These are phyloP conservation scores for Lissocephala sabroskyi DNA, from an alignment of 2,888 invertebrate genomes.

Conservation along the genomic window DNA sequence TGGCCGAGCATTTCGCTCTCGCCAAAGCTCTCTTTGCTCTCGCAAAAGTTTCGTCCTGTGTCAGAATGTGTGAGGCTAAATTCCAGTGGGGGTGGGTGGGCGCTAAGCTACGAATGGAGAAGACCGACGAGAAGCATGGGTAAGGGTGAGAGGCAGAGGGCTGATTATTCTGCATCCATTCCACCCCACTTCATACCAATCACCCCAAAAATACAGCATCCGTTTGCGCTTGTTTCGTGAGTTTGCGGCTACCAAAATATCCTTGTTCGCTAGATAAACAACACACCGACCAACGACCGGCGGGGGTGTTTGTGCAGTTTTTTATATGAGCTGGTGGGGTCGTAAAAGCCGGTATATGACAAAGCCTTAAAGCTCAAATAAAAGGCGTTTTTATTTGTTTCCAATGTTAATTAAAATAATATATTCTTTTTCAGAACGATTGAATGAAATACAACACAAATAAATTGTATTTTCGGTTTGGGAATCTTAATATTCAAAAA, in stretches of 20 bases:
- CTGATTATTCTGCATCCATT: constrained; percentile 10
- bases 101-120: background rate
- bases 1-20: constrained; percentile 33
- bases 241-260: constrained; percentile 14
- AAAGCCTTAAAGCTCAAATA: too few species aligned
- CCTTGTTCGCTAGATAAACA: constrained; percentile 49
- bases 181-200: constrained; percentile 13
- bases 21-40: constrained; percentile 21
- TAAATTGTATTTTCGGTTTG: too few species aligned
- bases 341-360: too few species aligned
- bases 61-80: constrained; percentile 49
- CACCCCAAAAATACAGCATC: constrained; percentile 34
- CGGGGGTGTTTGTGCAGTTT: constrained; percentile 30
- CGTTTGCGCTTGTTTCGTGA: constrained; percentile 34
- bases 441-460: too few species aligned
- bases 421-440: too few species aligned
- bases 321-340: background rate
- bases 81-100: constrained; percentile 39
- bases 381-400: too few species aligned
- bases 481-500: too few species aligned
- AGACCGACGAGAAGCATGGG: constrained; percentile 12
- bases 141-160: constrained; percentile 17
- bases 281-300: too few species aligned
- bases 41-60: constrained; percentile 46
- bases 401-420: too few species aligned